A percentile compares a stretch with the other conserved stretches of the same genome.
These are phyloP conservation scores for Drosophila anomalata DNA, from an alignment of 2,888 invertebrate species.

Conservation along the genomic window DNA sequence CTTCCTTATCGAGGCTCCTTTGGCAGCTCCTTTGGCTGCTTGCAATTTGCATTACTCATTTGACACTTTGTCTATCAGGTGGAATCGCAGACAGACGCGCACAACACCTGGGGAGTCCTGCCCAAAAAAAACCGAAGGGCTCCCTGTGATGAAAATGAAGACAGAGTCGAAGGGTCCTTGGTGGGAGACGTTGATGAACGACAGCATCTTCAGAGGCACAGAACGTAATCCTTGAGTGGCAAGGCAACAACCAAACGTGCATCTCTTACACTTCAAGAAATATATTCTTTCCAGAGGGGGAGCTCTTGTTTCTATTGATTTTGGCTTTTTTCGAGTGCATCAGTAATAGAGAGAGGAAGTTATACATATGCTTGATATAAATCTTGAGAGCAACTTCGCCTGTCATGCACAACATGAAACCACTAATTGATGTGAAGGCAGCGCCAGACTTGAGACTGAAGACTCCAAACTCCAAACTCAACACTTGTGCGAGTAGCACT, in stretches of 20 bases:
- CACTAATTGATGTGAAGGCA: slow-evolving; percentile 80
- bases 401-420: slow-evolving; percentile 74
- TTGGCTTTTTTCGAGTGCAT: slow-evolving; percentile 4
- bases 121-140: slow-evolving; percentile 12
- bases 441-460: slow-evolving; percentile 38
- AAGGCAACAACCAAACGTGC: slow-evolving; percentile 61
- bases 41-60: slow-evolving; percentile 77
- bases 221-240: slow-evolving; percentile 70
- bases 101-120: slow-evolving; percentile 55
- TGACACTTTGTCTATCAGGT: slow-evolving; percentile 75
- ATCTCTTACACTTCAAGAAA: slow-evolving; percentile 27
- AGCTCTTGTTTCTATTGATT: too few relatives aligned
- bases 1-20: slow-evolving; percentile 9
- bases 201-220: slow-evolving; percentile 55
- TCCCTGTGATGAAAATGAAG: slow-evolving; percentile 27
- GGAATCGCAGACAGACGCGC: slow-evolving; percentile 30
- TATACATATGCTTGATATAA: slow-evolving; percentile 71
- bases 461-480: slow-evolving; percentile 16
- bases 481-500: not conserved
- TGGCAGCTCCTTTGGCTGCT: slow-evolving; percentile 40
- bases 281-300: not conserved
- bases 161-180: slow-evolving; percentile 37
- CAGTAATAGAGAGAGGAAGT: slow-evolving; percentile 28
- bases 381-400: slow-evolving; percentile 64
- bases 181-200: slow-evolving; percentile 72